Conservation (phyloP, 2,888 invertebrate genomes). For the Tetragonisca angustula region DNA sequence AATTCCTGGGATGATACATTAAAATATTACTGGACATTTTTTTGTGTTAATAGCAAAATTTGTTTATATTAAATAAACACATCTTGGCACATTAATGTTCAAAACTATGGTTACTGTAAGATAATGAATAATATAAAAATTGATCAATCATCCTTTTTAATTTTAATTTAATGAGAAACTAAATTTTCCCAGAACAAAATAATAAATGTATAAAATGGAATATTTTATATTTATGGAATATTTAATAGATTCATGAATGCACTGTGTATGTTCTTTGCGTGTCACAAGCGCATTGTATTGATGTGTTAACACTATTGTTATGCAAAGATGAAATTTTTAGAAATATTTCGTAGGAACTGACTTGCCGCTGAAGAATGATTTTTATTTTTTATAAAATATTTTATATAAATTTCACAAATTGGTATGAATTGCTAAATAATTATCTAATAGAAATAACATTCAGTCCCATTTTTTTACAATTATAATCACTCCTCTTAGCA, state of each 20-base stretch:
- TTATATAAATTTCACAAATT: conserved; percentile 75
- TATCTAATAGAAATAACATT: conserved; percentile 76
- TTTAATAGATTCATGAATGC: conserved; percentile 53
- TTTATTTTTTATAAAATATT: conserved; percentile 74
- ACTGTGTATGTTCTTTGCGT: conserved; percentile 9
- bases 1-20: conserved; percentile 55
- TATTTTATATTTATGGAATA: conserved; percentile 63
- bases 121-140: conserved; percentile 19
- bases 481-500: conserved; percentile 68
- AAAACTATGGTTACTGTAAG: conserved; percentile 35
- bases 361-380: conserved; percentile 69
- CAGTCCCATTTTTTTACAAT: conserved; percentile 71
- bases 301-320: conserved; percentile 57
- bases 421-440: conserved; percentile 74
- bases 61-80: conserved; percentile 53
- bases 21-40: conserved; percentile 29
- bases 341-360: conserved; percentile 77
- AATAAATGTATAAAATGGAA: conserved; percentile 49
- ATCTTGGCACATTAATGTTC: conserved; percentile 65
- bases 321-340: conserved; percentile 66
- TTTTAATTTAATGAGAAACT: conserved; percentile 21
- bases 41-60: conserved; percentile 26
- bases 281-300: conserved; percentile 25
- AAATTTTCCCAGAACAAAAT: conserved; percentile 43
- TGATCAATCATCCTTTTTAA: background rate